Evolutionary conservation across 2,888 invertebrate genomes (phyloP).

Genomic region (Rhagophthalmus giganteus): DNA sequence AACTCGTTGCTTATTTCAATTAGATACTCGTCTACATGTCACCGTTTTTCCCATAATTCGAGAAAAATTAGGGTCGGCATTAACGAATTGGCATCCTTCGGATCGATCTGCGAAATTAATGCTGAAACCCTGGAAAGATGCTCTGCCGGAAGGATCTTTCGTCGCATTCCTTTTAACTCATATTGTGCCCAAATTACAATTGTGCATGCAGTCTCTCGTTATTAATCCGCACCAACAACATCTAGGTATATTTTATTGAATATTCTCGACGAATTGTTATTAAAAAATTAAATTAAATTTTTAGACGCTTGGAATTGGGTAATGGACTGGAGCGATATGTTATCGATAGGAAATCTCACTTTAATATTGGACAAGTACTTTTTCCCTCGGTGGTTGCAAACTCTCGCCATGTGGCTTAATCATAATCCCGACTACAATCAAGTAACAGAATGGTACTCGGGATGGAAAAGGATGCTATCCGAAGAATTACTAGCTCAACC

Average conservation of each 20-base stretch:
- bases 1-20: neutral
- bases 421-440: conserved; percentile 88
- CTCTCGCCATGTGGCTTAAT: conserved; percentile 87
- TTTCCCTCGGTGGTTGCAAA: conserved; percentile 91
- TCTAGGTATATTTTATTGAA: conserved; percentile 55
- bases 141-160: conserved; percentile 67
- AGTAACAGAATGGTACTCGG: conserved; percentile 83
- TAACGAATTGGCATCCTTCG: conserved; percentile 94
- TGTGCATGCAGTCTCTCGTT: conserved; percentile 64
- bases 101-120: conserved; percentile 91
- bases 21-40: conserved; percentile 48
- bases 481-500: conserved; percentile 60
- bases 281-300: conserved; percentile 22
- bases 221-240: conserved; percentile 77
- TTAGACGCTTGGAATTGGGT: conserved; percentile 93
- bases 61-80: conserved; percentile 84
- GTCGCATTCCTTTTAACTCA: conserved; percentile 82
- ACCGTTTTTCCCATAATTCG: conserved; percentile 87
- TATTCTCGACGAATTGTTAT: neutral
- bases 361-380: conserved; percentile 83
- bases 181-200: conserved; percentile 85
- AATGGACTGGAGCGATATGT: conserved; percentile 88
- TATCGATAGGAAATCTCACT: conserved; percentile 77
- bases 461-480: conserved; percentile 64
- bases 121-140: conserved; percentile 84